These are phyloP conservation scores for Cynodonichthys magdalenae DNA, from an alignment of 2,797 vertebrate genomes.

Conservation along the genomic window DNA sequence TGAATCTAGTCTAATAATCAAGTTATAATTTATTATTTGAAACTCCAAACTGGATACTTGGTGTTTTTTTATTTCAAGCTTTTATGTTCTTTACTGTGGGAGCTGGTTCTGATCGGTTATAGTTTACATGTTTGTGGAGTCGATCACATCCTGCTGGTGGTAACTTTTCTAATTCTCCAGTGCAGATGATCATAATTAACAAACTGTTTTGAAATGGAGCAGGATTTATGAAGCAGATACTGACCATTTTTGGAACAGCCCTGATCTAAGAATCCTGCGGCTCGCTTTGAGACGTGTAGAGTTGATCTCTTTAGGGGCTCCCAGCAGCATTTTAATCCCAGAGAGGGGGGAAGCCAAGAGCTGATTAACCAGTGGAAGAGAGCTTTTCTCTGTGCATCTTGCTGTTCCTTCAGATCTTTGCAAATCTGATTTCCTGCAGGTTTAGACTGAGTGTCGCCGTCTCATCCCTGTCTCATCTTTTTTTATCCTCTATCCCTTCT, in stretches of 20 bases:
- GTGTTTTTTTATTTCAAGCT: background rate
- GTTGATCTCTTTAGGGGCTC: slow-evolving; percentile 26
- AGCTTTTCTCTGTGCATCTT: slow-evolving; percentile 17
- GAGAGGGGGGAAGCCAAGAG: slow-evolving; percentile 25
- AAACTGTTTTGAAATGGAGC: background rate
- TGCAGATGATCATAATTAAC: background rate
- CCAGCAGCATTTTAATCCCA: slow-evolving; percentile 33
- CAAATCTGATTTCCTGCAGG: slow-evolving; percentile 53
- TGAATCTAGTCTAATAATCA: background rate
- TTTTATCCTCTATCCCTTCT: slow-evolving; percentile 22
- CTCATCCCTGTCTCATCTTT: slow-evolving; percentile 54
- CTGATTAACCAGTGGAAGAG: slow-evolving; percentile 41
- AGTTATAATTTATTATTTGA: background rate
- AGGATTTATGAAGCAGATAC: background rate
- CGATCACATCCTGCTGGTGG: too few relatives aligned
- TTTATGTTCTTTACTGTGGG: background rate
- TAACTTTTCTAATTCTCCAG: background rate
- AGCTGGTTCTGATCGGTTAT: background rate
- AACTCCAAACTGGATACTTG: background rate
- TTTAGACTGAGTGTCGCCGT: slow-evolving; percentile 47
- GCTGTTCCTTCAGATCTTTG: slow-evolving; percentile 42
- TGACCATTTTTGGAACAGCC: background rate
- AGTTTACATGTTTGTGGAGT: background rate
- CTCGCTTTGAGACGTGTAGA: slow-evolving; percentile 7
- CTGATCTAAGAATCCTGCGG: background rate